These are phyloP conservation scores for Helogale parvula DNA, from an alignment of 2,113 vertebrate genomes.

Conservation along the genomic window DNA sequence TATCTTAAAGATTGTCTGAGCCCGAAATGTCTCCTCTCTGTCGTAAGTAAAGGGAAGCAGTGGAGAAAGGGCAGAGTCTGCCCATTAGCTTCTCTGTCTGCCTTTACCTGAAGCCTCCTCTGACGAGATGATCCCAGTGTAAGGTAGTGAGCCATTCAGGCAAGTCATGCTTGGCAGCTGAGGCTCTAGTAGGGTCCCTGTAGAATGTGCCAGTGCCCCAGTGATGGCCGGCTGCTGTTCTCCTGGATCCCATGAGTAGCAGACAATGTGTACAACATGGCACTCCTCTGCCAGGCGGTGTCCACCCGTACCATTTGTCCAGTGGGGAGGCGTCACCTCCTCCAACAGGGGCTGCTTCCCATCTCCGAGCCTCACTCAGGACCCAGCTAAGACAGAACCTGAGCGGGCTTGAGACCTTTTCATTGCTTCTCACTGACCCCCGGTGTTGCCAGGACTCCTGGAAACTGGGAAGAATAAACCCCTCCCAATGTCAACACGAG, in stretches of 20 bases:
- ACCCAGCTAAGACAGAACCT: neutral
- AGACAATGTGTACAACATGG: neutral
- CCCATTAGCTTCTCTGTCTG: accelerated
- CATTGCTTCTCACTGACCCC: neutral
- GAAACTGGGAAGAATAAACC: neutral
- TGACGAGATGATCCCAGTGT: neutral
- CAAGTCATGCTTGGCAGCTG: accelerated
- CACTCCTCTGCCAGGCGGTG: neutral
- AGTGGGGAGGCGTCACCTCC: accelerated
- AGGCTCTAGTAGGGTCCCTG: neutral
- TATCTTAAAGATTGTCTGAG: neutral
- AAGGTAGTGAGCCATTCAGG: neutral
- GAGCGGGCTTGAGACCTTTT: neutral
- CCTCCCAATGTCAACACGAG: too few relatives aligned
- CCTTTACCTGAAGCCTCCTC: neutral
- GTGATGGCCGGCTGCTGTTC: accelerated
- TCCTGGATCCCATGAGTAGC: neutral
- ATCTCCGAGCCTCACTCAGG: neutral
- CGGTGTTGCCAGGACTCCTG: neutral
- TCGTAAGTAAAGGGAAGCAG: neutral
- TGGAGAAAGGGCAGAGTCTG: neutral
- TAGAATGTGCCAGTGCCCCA: neutral
- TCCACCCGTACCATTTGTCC: accelerated
- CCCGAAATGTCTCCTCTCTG: neutral
- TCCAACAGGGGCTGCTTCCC: neutral